phyloP scores from a whole-genome alignment of 1,140 invertebrate genomes.

The Zaprionus africanus region DNA sequence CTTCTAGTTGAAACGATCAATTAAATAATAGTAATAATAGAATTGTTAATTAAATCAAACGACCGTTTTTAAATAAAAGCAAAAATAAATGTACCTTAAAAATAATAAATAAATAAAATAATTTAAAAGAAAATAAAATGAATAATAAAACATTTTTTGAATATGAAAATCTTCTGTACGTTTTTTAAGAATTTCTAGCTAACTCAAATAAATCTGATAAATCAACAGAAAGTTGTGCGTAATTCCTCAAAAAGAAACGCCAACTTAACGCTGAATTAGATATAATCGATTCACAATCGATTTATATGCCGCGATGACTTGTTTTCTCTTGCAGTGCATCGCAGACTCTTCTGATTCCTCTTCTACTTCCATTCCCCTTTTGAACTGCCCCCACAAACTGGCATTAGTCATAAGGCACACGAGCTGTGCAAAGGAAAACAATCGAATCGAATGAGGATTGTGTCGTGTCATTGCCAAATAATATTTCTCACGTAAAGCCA shows the following conservation, averaged over 20 bases:
- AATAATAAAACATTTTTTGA: too few species aligned
- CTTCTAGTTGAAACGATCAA: too few species aligned
- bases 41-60: too few species aligned
- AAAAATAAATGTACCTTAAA: too few species aligned
- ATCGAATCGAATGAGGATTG: conserved; percentile 44
- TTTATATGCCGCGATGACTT: background rate
- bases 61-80: too few species aligned
- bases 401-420: conserved; percentile 27
- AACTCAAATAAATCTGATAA: background rate
- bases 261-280: background rate
- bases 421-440: conserved; percentile 22
- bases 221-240: background rate
- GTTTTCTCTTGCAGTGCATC: background rate
- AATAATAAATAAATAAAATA: too few species aligned
- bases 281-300: background rate
- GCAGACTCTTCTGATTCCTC: background rate
- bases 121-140: too few species aligned
- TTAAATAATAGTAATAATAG: too few species aligned
- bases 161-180: too few species aligned
- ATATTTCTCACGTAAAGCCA: conserved; percentile 53
- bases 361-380: background rate
- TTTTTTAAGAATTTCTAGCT: background rate
- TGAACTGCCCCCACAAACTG: background rate
- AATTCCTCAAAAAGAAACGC: background rate
- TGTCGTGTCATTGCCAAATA: conserved; percentile 62